Base-by-base conservation (phyloP, 2,797 vertebrate genomes). In the Capromys pilorides region DNA sequence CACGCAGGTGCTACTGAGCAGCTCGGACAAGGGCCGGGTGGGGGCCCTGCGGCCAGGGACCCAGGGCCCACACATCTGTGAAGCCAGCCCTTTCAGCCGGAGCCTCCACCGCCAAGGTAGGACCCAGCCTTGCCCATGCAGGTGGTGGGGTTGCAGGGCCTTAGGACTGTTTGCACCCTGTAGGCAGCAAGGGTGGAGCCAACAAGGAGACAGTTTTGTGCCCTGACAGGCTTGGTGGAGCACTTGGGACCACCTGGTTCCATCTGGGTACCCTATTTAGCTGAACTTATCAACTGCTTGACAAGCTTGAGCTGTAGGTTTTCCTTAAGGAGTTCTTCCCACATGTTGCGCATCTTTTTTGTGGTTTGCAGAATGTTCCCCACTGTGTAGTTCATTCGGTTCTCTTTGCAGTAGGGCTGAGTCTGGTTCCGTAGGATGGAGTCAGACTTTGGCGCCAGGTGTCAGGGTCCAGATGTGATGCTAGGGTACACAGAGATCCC, bases 1-100 rank as follows among this genome's bases (percentile, higher is more conserved):
- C 95, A 98, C 98, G 5, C 98, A 98, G 81, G 98, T 98, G 2
- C 98, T 99, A 95, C 98, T 99, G 69, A 99, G 99, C 22, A 98
- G 98, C 64, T 98, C 98, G 0, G 99, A 99, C 86, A 97, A 98
- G 79, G 98, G 98, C 96, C 97, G 98, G 97, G 97, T 97, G 1
- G 98, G 97, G 1, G 95, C 98, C 31, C 97, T 98, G 93, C 98
- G 98, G 86, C 98, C 98, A 0, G 61, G 97, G 49, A 97, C 98
- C 2, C 99, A 98, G 69, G 98, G 98, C 85, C 98, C 99, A 31
- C 98, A 97, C 89, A 98, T 99, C 98, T 99, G 99, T 93, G 99
- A 99, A 97, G 99, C 99, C 69, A 99, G 99, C 96, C 98, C 98
- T 71, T 99, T 99, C 95, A 98, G 98, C 97, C 98, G 98, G 96